These are phyloP conservation scores for Verasper variegatus DNA, from an alignment of 2,113 vertebrate species.

Conservation along the genomic window DNA sequence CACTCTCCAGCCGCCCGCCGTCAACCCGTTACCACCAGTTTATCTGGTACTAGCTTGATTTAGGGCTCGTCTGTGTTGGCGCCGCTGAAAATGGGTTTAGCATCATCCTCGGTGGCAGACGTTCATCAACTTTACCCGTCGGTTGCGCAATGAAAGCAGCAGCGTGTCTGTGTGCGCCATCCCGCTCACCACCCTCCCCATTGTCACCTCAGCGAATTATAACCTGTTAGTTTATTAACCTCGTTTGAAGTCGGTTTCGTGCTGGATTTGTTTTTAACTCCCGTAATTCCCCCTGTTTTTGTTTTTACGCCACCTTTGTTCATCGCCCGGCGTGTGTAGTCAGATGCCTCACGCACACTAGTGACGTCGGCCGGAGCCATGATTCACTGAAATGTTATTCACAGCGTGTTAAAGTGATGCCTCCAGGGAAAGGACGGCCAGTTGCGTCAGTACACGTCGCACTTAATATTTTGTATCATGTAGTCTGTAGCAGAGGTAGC, in stretches of 20 bases:
- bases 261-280: no score
- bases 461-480: not conserved
- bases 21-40: conserved; percentile 40
- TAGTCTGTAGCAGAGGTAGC: not conserved
- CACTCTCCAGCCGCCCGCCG: not conserved
- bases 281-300: not conserved
- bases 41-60: not conserved
- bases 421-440: not conserved
- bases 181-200: not conserved
- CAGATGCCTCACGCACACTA: not conserved
- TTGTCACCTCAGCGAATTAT: not conserved
- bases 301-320: not conserved
- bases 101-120: conserved; percentile 4
- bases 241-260: no score
- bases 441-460: not conserved
- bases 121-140: not conserved
- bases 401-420: not conserved
- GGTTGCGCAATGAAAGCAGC: conserved; percentile 7
- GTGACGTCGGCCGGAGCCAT: conserved; percentile 28
- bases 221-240: not conserved
- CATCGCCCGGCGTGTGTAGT: not conserved
- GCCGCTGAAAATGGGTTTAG: not conserved
- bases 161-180: not conserved
- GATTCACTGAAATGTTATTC: conserved; percentile 44
- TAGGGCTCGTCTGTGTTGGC: conserved; percentile 15